Evolutionary conservation across 2,888 invertebrate genomes (phyloP).

Genomic region (Melitaea athalia): DNA sequence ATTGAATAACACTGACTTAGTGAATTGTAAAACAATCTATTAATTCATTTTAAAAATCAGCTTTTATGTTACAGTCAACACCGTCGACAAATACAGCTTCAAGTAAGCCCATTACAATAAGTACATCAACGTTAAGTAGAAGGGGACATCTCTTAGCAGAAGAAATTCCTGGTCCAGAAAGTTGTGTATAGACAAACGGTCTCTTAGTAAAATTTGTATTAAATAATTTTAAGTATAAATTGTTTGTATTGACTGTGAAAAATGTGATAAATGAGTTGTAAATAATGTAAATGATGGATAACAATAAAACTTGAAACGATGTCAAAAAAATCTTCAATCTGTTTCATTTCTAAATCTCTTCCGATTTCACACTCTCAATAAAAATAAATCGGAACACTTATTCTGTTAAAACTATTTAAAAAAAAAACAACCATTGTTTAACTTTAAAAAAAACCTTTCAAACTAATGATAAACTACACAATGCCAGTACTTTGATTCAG

Average conservation of each 20-base stretch:
- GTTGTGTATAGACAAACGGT: constrained; percentile 68
- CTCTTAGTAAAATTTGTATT: constrained; percentile 38
- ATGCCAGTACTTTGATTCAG: constrained; percentile 1
- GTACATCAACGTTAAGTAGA: constrained; percentile 67
- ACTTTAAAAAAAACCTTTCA: neutral
- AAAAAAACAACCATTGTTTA: too few species aligned
- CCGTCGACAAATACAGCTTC: constrained; percentile 57
- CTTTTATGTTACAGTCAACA: constrained; percentile 52
- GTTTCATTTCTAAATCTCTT: neutral
- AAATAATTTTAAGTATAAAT: constrained; percentile 47
- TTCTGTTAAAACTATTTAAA: too few species aligned
- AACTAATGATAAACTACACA: neutral
- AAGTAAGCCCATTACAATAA: constrained; percentile 56
- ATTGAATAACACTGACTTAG: too few species aligned
- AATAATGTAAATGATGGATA: constrained; percentile 50
- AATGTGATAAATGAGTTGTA: constrained; percentile 60
- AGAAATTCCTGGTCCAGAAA: constrained; percentile 78
- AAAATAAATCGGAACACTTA: too few species aligned
- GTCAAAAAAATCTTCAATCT: constrained; percentile 2
- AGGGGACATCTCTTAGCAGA: constrained; percentile 77
- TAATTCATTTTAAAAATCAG: too few species aligned
- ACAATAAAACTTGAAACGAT: constrained; percentile 40
- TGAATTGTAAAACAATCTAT: too few species aligned
- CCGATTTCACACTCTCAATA: neutral
- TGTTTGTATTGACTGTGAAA: constrained; percentile 59